Conservation (phyloP, 2,888 invertebrate genomes). For the Lasioglossum villosulum region DNA sequence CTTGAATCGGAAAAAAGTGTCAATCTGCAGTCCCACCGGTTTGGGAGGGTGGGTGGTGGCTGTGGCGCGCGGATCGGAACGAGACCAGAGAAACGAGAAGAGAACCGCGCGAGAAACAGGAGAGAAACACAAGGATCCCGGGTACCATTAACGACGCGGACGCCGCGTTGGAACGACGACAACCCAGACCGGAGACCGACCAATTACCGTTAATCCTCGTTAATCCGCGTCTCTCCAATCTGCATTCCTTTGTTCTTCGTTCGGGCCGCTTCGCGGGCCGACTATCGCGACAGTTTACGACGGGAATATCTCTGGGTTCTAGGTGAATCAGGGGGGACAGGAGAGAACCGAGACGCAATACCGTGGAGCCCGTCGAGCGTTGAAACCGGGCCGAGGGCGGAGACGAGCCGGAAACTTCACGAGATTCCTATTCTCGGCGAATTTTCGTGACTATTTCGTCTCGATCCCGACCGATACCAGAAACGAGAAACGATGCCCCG, state of each 20-base stretch:
- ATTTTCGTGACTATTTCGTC: constrained; percentile 34
- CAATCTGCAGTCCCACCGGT: constrained; percentile 50
- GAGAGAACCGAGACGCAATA: background rate
- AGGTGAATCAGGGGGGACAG: background rate
- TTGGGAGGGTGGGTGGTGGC: background rate
- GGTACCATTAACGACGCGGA: constrained; percentile 45
- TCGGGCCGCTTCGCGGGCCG: constrained; percentile 43
- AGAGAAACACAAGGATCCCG: constrained; percentile 12
- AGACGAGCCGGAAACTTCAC: constrained; percentile 14
- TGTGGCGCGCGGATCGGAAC: background rate
- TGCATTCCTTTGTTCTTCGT: constrained; percentile 78
- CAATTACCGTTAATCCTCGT: constrained; percentile 82
- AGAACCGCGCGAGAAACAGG: constrained; percentile 11
- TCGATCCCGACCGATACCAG: constrained; percentile 11
- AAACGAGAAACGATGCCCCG: background rate
- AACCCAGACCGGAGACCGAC: constrained; percentile 65
- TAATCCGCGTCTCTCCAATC: constrained; percentile 80
- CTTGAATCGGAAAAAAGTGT: constrained; percentile 78
- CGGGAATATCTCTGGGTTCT: constrained; percentile 25
- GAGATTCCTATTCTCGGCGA: constrained; percentile 23
- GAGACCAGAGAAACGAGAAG: background rate
- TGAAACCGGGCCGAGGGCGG: background rate
- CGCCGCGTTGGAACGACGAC: constrained; percentile 22
- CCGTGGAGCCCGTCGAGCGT: background rate
- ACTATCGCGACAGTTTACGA: constrained; percentile 44